phyloP scores from a whole-genome alignment of 2,113 vertebrate genomes.

The Columba janthina region DNA sequence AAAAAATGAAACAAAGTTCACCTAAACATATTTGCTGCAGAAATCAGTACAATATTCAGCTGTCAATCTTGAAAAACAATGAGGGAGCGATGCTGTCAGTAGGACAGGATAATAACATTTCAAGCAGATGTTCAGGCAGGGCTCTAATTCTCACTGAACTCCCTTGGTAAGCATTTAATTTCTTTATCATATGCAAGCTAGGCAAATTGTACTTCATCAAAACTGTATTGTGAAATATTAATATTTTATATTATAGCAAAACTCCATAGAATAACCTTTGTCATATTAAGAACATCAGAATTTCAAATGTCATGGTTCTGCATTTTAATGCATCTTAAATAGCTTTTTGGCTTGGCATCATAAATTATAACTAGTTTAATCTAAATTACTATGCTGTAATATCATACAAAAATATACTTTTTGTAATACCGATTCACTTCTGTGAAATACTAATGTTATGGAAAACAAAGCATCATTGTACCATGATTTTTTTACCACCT shows the following conservation, averaged over 20 bases:
- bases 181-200: constrained; percentile 83
- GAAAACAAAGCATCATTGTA: constrained; percentile 37
- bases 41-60: constrained; percentile 81
- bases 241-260: constrained; percentile 83
- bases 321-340: constrained; percentile 78
- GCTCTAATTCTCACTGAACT: constrained; percentile 81
- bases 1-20: constrained; percentile 74
- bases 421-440: constrained; percentile 43
- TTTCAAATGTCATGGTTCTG: constrained; percentile 80
- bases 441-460: constrained; percentile 42
- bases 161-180: constrained; percentile 85
- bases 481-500: constrained; percentile 17
- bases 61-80: constrained; percentile 80
- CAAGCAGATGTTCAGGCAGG: constrained; percentile 83
- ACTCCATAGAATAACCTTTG: constrained; percentile 80
- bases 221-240: constrained; percentile 83
- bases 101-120: constrained; percentile 83
- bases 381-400: constrained; percentile 50
- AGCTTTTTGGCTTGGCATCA: constrained; percentile 66
- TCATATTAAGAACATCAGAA: constrained; percentile 77
- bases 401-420: constrained; percentile 59
- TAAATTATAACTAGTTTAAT: constrained; percentile 70
- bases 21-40: constrained; percentile 77
- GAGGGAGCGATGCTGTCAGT: constrained; percentile 74
- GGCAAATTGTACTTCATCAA: constrained; percentile 83